Percentiles rank a stretch among this genome's conserved stretches.
These are phyloP conservation scores for Peromyscus nudipes DNA, from an alignment of 2,797 vertebrate genomes.

Conservation along the genomic window DNA sequence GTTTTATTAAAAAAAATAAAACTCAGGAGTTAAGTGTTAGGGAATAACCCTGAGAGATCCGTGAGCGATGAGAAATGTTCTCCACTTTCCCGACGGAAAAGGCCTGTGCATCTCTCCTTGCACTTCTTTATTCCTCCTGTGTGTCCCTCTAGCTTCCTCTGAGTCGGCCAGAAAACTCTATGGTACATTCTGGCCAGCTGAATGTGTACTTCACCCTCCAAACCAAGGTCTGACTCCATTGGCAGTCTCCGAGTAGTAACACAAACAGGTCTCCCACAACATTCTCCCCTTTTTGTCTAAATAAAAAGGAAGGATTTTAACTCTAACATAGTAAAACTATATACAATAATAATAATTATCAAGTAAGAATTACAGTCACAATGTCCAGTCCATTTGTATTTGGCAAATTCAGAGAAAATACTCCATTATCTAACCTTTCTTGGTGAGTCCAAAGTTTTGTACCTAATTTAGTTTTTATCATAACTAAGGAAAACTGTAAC, in stretches of 20 bases:
- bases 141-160: not conserved
- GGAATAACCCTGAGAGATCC: not conserved
- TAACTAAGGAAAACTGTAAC: not conserved
- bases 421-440: not conserved
- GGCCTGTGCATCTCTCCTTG: not conserved
- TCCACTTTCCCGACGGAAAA: not conserved
- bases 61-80: not conserved
- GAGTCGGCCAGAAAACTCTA: not conserved
- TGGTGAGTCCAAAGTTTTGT: not conserved
- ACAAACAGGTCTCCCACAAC: not conserved
- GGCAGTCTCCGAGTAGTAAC: not conserved
- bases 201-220: not conserved
- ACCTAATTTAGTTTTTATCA: not conserved
- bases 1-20: not conserved
- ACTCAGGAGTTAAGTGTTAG: not conserved
- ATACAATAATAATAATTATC: not conserved
- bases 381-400: not conserved
- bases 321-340: not conserved
- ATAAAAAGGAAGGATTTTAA: not conserved
- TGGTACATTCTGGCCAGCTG: not conserved
- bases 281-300: not conserved
- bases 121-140: not conserved
- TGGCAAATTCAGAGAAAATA: not conserved
- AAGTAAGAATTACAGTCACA: not conserved
- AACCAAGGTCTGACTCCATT: not conserved